Evolutionary conservation across 1,140 invertebrate species (phyloP).

Genomic region (Trichonephila inaurata): DNA sequence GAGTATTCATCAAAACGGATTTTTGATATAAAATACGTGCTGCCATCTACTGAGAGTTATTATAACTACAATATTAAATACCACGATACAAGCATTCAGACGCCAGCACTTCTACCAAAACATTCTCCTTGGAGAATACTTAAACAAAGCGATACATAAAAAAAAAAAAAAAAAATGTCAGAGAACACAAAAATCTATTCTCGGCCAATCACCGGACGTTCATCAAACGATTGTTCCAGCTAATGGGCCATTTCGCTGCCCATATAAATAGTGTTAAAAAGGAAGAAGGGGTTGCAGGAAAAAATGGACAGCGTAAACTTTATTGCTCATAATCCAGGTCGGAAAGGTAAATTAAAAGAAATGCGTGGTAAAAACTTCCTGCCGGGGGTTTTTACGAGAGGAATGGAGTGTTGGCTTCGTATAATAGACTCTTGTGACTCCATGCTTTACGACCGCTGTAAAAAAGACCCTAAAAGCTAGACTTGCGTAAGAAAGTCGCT

Average conservation of each 20-base stretch:
- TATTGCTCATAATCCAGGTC: conserved; percentile 64
- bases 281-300: neutral
- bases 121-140: neutral
- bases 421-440: conserved; percentile 48
- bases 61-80: neutral
- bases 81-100: neutral
- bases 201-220: conserved; percentile 37
- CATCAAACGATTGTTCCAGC: conserved; percentile 58
- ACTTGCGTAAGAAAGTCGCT: conserved; percentile 9
- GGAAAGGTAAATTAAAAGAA: conserved; percentile 68
- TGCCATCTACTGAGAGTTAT: neutral
- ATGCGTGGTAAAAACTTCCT: conserved; percentile 1
- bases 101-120: neutral
- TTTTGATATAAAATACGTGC: neutral
- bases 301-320: conserved; percentile 36
- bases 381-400: neutral
- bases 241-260: conserved; percentile 58
- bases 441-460: conserved; percentile 34
- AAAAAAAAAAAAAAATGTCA: too few relatives aligned
- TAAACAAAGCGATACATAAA: neutral
- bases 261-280: conserved; percentile 53
- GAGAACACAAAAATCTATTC: neutral
- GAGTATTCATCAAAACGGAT: neutral
- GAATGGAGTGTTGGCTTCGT: conserved; percentile 36
- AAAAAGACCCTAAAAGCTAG: conserved; percentile 22